Conservation (phyloP, 2,888 invertebrate genomes). For the Troides aeacus region DNA sequence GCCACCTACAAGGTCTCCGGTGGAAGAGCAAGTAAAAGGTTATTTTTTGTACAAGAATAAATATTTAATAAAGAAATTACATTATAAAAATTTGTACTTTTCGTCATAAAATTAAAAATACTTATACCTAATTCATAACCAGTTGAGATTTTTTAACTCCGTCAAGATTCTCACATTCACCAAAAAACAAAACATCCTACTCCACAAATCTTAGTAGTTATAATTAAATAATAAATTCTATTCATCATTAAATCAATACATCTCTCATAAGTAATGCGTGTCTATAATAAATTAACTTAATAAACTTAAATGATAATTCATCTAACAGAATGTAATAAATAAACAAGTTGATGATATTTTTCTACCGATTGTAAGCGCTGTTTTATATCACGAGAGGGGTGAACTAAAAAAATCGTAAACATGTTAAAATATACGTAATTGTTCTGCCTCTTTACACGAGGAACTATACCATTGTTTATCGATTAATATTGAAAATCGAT, state of each 20-base stretch:
- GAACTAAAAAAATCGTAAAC: no score
- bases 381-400: no score
- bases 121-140: neutral
- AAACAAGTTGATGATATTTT: no score
- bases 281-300: conserved; percentile 15
- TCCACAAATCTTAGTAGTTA: conserved; percentile 3
- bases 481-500: no score
- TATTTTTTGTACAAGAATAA: neutral
- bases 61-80: neutral
- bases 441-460: no score
- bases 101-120: neutral
- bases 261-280: neutral
- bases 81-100: conserved; percentile 1
- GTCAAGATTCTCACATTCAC: neutral
- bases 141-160: neutral
- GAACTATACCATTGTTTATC: no score
- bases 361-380: no score
- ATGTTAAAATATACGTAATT: no score
- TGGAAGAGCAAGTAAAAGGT: neutral
- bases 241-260: conserved; percentile 1
- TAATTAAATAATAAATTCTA: neutral
- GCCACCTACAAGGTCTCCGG: neutral
- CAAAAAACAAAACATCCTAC: neutral
- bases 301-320: neutral
- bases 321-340: neutral